These are phyloP conservation scores for Phylloscopus trochiloides DNA, from an alignment of 2,113 vertebrate genomes.

Conservation along the genomic window DNA sequence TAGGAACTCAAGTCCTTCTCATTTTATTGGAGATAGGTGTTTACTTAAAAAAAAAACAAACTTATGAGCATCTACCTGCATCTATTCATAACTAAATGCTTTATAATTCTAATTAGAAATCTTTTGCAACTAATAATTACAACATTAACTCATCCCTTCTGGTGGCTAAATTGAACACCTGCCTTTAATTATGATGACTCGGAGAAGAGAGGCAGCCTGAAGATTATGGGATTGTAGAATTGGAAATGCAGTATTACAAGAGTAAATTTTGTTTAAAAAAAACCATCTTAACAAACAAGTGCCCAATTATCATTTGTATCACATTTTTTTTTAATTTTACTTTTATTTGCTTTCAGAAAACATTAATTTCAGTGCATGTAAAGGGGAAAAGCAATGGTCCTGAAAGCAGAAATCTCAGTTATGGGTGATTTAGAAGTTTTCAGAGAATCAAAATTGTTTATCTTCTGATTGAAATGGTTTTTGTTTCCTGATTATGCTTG, in stretches of 20 bases:
- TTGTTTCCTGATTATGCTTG: not conserved
- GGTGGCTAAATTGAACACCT: constrained; percentile 45
- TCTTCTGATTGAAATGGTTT: not conserved
- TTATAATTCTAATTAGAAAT: constrained; percentile 35
- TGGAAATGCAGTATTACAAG: not conserved
- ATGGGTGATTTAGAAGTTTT: constrained; percentile 1
- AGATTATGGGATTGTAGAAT: constrained; percentile 2
- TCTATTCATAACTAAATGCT: not conserved
- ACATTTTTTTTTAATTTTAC: constrained; percentile 27
- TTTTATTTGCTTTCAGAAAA: constrained; percentile 59
- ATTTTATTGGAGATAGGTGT: not conserved
- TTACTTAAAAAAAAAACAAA: not conserved
- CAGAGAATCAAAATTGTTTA: not conserved
- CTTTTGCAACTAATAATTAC: constrained; percentile 55
- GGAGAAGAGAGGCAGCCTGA: constrained; percentile 18
- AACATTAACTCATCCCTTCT: constrained; percentile 39
- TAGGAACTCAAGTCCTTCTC: not conserved
- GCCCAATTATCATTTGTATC: constrained; percentile 59
- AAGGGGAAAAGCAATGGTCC: constrained; percentile 9
- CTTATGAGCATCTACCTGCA: not conserved
- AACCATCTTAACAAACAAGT: constrained; percentile 46
- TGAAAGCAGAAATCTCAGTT: constrained; percentile 3
- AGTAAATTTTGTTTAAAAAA: constrained; percentile 54
- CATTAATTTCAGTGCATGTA: constrained; percentile 40
- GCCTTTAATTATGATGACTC: constrained; percentile 51